Conservation (phyloP, 2,888 invertebrate genomes). For the Chrysolina haemoptera region DNA sequence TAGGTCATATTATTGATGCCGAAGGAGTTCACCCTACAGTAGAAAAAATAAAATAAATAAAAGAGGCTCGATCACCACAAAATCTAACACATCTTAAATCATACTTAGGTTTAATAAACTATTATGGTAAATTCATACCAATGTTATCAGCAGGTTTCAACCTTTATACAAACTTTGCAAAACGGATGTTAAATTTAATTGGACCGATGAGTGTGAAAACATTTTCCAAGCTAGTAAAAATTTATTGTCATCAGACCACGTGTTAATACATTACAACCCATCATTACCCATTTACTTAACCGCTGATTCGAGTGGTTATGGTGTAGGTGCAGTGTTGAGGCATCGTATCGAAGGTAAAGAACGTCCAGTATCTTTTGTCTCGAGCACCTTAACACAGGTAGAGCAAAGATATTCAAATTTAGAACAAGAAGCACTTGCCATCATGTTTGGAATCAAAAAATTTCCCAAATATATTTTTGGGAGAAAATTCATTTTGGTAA, state of each 20-base stretch:
- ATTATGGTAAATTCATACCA: slow-evolving; percentile 27
- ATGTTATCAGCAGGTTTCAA: slow-evolving; percentile 11
- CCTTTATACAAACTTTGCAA: not conserved
- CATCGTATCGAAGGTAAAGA: slow-evolving; percentile 6
- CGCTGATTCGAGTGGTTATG: not conserved
- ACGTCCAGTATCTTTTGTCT: slow-evolving; percentile 1
- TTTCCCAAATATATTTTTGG: slow-evolving; percentile 7
- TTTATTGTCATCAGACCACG: too few relatives aligned
- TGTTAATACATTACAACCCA: not conserved
- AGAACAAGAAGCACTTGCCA: not conserved
- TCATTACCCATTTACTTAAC: not conserved
- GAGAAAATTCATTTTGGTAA: not conserved
- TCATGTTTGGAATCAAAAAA: not conserved
- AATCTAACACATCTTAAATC: slow-evolving; percentile 35
- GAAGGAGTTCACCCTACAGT: slow-evolving; percentile 35
- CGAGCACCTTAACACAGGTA: not conserved
- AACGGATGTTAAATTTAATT: not conserved
- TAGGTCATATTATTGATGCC: slow-evolving; percentile 26
- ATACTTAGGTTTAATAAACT: slow-evolving; percentile 24
- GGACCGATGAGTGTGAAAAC: not conserved
- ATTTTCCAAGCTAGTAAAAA: not conserved
- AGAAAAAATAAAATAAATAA: slow-evolving; percentile 20
- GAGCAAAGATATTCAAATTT: slow-evolving; percentile 5
- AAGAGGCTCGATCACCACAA: slow-evolving; percentile 27
- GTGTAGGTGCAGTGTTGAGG: not conserved